These are phyloP conservation scores for Acanthosepion esculentum DNA, from an alignment of 2,888 invertebrate species.

Conservation along the genomic window DNA sequence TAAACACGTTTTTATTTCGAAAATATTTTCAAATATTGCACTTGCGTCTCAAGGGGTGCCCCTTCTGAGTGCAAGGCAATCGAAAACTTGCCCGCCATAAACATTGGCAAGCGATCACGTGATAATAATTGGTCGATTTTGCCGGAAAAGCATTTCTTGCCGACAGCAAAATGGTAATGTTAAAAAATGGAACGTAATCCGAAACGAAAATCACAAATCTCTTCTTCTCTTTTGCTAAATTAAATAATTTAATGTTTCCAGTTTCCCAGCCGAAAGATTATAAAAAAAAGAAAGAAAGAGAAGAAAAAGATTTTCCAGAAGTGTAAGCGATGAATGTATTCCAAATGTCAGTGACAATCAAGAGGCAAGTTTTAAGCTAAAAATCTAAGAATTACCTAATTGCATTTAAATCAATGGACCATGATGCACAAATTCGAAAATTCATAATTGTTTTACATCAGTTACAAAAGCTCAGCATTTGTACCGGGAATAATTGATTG, in stretches of 20 bases:
- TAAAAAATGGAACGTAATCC: not conserved
- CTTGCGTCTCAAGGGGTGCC: no score
- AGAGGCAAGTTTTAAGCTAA: no score
- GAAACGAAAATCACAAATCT: not conserved
- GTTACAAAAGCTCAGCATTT: no score
- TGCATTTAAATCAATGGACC: not conserved
- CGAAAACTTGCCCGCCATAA: no score
- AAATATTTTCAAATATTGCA: no score
- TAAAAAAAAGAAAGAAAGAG: no score
- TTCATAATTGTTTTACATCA: no score
- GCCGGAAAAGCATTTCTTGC: constrained; percentile 1
- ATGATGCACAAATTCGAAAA: no score
- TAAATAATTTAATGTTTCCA: not conserved
- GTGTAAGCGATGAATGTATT: not conserved
- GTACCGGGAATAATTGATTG: no score
- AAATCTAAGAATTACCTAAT: no score
- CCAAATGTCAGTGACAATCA: not conserved
- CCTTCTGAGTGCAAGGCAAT: no score
- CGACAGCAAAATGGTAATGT: not conserved
- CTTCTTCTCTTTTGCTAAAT: not conserved
- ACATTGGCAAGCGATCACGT: not conserved
- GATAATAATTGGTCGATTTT: not conserved
- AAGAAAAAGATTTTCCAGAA: no score
- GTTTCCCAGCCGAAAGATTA: not conserved
- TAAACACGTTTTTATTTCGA: not conserved